A percentile compares a stretch with the other conserved stretches of the same genome.
Evolutionary conservation across 2,888 invertebrate species (phyloP).

Genomic region (Nemotelus pantherinus): DNA sequence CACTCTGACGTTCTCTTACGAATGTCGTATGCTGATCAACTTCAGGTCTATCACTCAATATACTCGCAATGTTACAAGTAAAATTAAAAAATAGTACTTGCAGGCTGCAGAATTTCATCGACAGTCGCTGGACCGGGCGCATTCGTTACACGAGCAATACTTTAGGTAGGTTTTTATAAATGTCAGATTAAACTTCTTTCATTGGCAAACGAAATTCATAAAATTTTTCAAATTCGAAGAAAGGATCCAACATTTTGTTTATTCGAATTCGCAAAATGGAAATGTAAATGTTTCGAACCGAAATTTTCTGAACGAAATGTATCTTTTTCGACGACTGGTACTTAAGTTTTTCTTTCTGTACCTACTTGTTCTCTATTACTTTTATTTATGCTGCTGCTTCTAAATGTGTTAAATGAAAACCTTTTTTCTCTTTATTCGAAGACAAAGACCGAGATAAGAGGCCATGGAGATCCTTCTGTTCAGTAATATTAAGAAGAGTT

Average conservation of each 20-base stretch:
- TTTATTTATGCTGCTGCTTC: constrained; percentile 16
- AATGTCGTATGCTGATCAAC: constrained; percentile 66
- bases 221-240: too few species aligned
- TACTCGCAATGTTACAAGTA: too few species aligned
- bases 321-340: neutral
- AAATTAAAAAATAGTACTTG: constrained; percentile 63
- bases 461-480: constrained; percentile 44
- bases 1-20: constrained; percentile 65
- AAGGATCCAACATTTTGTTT: constrained; percentile 19
- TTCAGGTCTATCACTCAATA: constrained; percentile 60
- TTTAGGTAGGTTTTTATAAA: constrained; percentile 61
- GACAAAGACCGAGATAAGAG: constrained; percentile 51
- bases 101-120: constrained; percentile 66
- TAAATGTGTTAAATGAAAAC: constrained; percentile 28
- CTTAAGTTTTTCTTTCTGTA: neutral
- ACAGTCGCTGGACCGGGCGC: constrained; percentile 59
- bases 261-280: constrained; percentile 21
- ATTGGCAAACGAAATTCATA: neutral
- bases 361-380: constrained; percentile 9
- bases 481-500: constrained; percentile 39
- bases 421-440: constrained; percentile 48
- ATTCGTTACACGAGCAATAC: constrained; percentile 63
- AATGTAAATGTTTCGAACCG: constrained; percentile 50
- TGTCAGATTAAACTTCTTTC: constrained; percentile 3
- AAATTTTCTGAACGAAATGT: constrained; percentile 4